Conservation (phyloP, 2,113 vertebrate species). For the Oostethus manadensis region DNA sequence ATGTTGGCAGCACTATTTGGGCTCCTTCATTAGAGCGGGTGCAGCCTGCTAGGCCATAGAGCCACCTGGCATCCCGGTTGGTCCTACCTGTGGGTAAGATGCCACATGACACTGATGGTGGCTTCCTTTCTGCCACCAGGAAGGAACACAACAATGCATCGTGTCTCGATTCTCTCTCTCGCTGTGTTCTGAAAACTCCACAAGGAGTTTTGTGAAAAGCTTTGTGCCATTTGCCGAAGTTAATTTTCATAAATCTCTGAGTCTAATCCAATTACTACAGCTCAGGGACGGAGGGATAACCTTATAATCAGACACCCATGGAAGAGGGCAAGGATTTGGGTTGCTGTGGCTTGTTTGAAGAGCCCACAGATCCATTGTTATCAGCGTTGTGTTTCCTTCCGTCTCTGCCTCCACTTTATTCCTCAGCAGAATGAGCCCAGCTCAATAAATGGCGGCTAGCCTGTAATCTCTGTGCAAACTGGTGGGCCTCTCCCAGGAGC, state of each 20-base stretch:
- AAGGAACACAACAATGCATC: background rate
- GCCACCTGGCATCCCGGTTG: slow-evolving; percentile 70
- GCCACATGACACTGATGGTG: background rate
- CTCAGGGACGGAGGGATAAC: slow-evolving; percentile 72
- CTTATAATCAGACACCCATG: slow-evolving; percentile 74
- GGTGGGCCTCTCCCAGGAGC: slow-evolving; percentile 66
- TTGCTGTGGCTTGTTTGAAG: slow-evolving; percentile 70
- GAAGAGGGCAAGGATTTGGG: slow-evolving; percentile 72
- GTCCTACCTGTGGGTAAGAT: slow-evolving; percentile 62
- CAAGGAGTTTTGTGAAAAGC: slow-evolving; percentile 57
- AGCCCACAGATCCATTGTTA: slow-evolving; percentile 71
- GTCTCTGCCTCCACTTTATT: slow-evolving; percentile 67
- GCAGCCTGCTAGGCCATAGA: slow-evolving; percentile 60
- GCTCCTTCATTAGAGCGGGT: slow-evolving; percentile 67
- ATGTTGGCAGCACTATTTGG: slow-evolving; percentile 74
- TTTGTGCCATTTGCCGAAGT: slow-evolving; percentile 64
- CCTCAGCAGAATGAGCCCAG: slow-evolving; percentile 66
- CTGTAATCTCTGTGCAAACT: slow-evolving; percentile 74
- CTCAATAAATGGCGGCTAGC: slow-evolving; percentile 67
- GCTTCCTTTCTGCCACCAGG: background rate
- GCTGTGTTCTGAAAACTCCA: slow-evolving; percentile 57
- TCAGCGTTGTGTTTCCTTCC: slow-evolving; percentile 62
- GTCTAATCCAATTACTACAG: slow-evolving; percentile 79
- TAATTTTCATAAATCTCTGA: slow-evolving; percentile 79
- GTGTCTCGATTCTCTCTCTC: slow-evolving; percentile 29